Evolutionary conservation across 2,797 vertebrate genomes (phyloP), one percentile per base, ranked within the genome.

Genomic region (Clamator glandarius): DNA sequence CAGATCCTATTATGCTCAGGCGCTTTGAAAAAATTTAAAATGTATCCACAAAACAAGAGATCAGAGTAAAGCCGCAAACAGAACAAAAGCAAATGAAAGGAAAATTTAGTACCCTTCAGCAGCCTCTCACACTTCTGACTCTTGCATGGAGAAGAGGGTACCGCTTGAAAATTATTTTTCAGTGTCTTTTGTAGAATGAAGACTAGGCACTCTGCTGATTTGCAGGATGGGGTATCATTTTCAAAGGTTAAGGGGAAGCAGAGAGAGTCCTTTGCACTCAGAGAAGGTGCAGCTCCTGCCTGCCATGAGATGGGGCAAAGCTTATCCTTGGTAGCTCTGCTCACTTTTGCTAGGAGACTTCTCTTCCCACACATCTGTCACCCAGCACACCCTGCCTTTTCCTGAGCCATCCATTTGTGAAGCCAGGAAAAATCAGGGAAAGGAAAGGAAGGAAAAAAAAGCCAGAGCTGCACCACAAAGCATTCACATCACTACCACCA

Each of bases 391-490:
- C 41, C 61, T 15, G 26, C 74, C 67, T 79, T 93, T 91, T 95
- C 70, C 87, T 80, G 74, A 93, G 35, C 31, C 63, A 88, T 35
- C 44, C 70, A 51, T 91, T 86, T 79, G 67, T 79, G 54, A 79
- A 79, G 80, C 83, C 91, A 90, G 85, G 50, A 92, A 92, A 87
- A 89, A 92, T 54, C 35, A 93, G 39, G 52, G 59, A 90, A 86
- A 87, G 75, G 64, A 68, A 86, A 82, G 39, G 41, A 83, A 77
- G 24, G 5, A 51, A 62, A 57, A 59, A 17, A 12, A 31, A 31
- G 17, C 14, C 39, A 70, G 48, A 76, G 29, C 39, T 25, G 11
- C 41, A 31, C 13, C 67, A 84, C 80, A 85, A 93, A 89, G 57
- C 25, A 39, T 25, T 91, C 46, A n/a, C 44, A 70, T 73, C 44